phyloP scores from a whole-genome alignment of 2,797 vertebrate genomes.

The Poeciliopsis turneri region DNA sequence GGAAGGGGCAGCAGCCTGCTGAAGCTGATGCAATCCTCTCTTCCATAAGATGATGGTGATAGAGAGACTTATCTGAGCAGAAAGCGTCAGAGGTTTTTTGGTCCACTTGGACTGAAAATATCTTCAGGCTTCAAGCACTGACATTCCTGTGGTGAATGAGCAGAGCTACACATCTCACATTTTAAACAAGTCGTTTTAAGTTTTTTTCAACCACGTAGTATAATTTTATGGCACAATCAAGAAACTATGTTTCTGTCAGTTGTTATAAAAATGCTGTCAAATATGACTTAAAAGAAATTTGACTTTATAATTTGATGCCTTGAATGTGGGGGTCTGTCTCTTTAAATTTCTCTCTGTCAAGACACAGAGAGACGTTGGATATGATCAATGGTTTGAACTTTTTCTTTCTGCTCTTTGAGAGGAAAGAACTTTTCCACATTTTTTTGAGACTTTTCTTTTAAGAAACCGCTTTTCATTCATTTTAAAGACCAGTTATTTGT shows the following conservation, averaged over 20 bases:
- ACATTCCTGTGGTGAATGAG: background rate
- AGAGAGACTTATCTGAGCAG: background rate
- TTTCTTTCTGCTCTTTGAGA: background rate
- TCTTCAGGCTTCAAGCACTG: background rate
- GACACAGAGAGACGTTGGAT: too few relatives aligned
- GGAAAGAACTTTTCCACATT: background rate
- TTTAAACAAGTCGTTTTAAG: too few relatives aligned
- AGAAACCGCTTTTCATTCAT: background rate
- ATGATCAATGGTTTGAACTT: background rate
- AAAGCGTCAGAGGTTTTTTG: background rate
- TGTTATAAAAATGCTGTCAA: too few relatives aligned
- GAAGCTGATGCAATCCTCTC: background rate
- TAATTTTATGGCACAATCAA: too few relatives aligned
- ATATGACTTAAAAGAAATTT: too few relatives aligned
- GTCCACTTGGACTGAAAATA: background rate
- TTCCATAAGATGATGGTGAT: background rate
- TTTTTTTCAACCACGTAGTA: too few relatives aligned
- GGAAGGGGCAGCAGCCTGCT: background rate
- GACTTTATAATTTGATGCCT: too few relatives aligned
- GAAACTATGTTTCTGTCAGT: too few relatives aligned
- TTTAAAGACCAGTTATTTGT: background rate
- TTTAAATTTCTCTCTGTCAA: too few relatives aligned
- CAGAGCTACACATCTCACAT: background rate
- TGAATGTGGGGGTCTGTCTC: too few relatives aligned
- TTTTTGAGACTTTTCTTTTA: background rate